Base-by-base conservation (phyloP, 2,888 invertebrate genomes). In the Anoncus sp. region DNA sequence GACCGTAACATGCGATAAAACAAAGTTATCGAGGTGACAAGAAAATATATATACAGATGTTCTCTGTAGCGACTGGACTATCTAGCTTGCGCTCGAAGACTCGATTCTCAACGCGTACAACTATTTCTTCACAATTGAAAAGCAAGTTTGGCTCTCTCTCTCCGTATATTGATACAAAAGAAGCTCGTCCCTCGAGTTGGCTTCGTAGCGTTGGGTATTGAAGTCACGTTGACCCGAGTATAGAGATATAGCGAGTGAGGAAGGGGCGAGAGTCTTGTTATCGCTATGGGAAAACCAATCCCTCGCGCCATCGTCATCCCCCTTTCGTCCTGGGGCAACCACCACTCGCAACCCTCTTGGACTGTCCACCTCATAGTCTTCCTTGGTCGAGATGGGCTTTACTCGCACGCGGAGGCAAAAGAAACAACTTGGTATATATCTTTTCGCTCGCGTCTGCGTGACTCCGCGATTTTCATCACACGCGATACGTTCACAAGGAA, bases 61-160 rank as follows among this genome's bases (percentile, higher is more conserved):
- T 0, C 9, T 47, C 14, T 22, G 27, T 18, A 6, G 62, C 4
- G 38, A 22, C 40, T 53, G 35, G 27, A 49, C 12, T 16, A 16
- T 49, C 63, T 9, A 60, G 47, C 31, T 62, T n/a, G n/a, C 55
- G 12, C 18, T 66, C 18, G 62, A 55, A 22, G 71, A 77, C 38
- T 76, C 66, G 40, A 84, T 84, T 83, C 81, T 18, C 69, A 10
- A 10, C 77, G 80, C 82, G 84, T 85, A 80, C 83, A 71, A 82
- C 72, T 82, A 84, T 87, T 86, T 82, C 79, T 71, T 75, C 71
- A 77, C 83, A 81, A 85, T 86, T 82, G 82, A 87, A 85, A 84
- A 85, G 77, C 81, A n/a, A n/a, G n/a, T n/a, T n/a, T n/a, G 81
- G 81, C 79, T 75, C 69, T 74, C 69, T 75, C 82, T 70, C 77